These are phyloP conservation scores for Gopherus evgoodei DNA, from an alignment of 2,113 vertebrate genomes.

Conservation along the genomic window DNA sequence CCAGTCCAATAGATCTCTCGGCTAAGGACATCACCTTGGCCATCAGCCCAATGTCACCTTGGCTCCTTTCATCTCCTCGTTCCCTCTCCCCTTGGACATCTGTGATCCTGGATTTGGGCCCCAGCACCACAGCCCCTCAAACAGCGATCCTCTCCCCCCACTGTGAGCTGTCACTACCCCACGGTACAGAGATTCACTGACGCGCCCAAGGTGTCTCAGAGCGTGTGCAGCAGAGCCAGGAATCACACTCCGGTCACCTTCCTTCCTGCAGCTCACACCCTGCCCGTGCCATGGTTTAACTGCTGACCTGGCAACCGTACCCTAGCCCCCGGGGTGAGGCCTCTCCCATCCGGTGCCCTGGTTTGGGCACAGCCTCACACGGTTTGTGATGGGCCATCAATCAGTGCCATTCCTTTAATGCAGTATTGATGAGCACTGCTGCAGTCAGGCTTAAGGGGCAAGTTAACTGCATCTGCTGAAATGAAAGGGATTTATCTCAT, in stretches of 20 bases:
- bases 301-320: background rate
- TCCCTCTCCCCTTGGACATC: background rate
- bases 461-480: slow-evolving; percentile 34
- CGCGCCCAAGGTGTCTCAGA: background rate
- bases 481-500: slow-evolving; percentile 22
- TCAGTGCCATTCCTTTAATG: background rate
- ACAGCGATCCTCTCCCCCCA: too few relatives aligned
- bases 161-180: too few relatives aligned
- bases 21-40: background rate
- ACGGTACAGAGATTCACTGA: background rate
- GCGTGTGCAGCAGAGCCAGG: background rate
- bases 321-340: background rate
- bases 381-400: background rate
- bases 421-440: background rate
- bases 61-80: background rate
- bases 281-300: accelerated
- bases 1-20: background rate
- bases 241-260: background rate
- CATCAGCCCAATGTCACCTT: background rate
- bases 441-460: slow-evolving; percentile 34
- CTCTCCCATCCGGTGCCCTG: background rate
- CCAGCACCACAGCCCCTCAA: background rate
- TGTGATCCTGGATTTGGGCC: background rate
- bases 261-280: background rate
- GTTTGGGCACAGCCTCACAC: background rate